Conservation (phyloP, 1,140 invertebrate species). For the Drosophila sulfurigaster region DNA sequence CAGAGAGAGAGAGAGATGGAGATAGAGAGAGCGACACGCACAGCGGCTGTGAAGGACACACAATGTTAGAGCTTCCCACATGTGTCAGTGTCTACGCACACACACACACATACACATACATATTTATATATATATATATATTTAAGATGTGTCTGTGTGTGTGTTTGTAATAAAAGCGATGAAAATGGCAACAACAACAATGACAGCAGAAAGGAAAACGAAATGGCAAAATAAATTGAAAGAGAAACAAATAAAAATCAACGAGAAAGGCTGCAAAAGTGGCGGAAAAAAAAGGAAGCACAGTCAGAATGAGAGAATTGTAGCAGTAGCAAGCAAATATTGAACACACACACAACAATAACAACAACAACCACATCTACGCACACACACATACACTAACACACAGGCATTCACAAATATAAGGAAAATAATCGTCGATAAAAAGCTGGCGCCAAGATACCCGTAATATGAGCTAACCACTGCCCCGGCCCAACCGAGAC, state of each 20-base stretch:
- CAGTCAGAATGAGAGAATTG: conserved; percentile 44
- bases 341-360: conserved; percentile 75
- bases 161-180: conserved; percentile 80
- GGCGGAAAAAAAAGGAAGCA: conserved; percentile 68
- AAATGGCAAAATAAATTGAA: conserved; percentile 83
- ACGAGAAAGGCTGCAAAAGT: conserved; percentile 82
- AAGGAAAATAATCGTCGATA: conserved; percentile 81
- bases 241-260: conserved; percentile 84
- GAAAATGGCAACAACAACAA: conserved; percentile 81
- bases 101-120: not conserved
- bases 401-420: conserved; percentile 50
- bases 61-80: conserved; percentile 75
- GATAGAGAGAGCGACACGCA: conserved; percentile 45
- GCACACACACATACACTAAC: conserved; percentile 30
- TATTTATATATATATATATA: conserved; percentile 13
- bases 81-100: conserved; percentile 49
- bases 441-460: conserved; percentile 82
- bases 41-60: conserved; percentile 76
- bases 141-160: conserved; percentile 13
- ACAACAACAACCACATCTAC: conserved; percentile 57
- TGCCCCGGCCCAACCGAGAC: conserved; percentile 55
- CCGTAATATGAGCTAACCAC: conserved; percentile 82
- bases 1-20: conserved; percentile 5
- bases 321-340: conserved; percentile 77
- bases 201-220: conserved; percentile 83